Percentiles rank a stretch among this genome's conserved stretches.
phyloP scores from a whole-genome alignment of 2,113 vertebrate species.

The Pyrgilauda ruficollis region DNA sequence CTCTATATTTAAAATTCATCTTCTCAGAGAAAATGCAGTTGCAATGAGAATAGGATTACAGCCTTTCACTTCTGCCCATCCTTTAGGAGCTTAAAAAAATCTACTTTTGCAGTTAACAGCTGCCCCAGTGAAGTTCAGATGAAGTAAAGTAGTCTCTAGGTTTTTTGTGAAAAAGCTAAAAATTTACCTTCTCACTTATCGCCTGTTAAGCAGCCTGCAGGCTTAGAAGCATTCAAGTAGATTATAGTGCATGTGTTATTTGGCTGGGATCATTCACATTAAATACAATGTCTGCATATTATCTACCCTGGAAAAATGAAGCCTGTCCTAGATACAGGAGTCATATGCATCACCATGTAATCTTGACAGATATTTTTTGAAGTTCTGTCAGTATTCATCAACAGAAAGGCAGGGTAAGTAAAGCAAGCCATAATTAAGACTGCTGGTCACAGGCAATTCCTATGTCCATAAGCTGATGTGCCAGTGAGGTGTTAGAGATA shows the following conservation, averaged over 20 bases:
- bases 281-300: not conserved
- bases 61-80: not conserved
- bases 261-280: not conserved
- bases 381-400: not conserved
- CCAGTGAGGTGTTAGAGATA: not conserved
- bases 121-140: not conserved
- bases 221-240: not conserved
- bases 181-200: not conserved
- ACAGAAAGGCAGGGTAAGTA: not conserved
- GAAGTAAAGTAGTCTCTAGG: not conserved
- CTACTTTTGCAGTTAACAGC: not conserved
- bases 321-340: not conserved
- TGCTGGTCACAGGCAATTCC: not conserved
- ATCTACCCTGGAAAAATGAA: not conserved
- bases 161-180: conserved; percentile 8
- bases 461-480: not conserved
- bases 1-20: not conserved
- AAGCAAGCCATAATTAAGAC: not conserved
- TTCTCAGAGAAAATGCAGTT: not conserved
- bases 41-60: not conserved
- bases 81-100: not conserved
- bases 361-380: not conserved
- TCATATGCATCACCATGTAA: not conserved
- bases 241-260: not conserved
- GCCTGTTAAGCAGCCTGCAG: not conserved